Evolutionary conservation across 1,140 invertebrate genomes (phyloP), one percentile per base, ranked within the genome.

Genomic region (Calosoma granatense): DNA sequence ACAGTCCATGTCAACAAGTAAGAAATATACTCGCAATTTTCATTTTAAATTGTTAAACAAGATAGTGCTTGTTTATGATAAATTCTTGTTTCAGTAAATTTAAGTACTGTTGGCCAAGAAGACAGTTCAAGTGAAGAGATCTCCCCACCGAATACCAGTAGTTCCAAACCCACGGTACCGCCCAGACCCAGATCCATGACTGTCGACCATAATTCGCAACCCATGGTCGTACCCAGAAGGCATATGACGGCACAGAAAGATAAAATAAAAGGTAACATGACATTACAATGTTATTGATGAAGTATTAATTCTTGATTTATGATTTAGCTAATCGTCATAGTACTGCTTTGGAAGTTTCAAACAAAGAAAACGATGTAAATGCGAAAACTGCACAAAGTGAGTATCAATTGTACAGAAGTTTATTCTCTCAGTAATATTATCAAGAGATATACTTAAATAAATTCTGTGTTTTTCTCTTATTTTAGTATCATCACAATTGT

Each of bases 101-200:
- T 87, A 60, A 81, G 79, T 63, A 77, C 79, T 66, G 76, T 79
- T 41, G 81, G 77, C 57, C 83, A 85, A 59, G 87, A 90, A 67
- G 87, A 89, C 71, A 63, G 66, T 86, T 87, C 26, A 64, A 87
- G 85, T 1, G 84, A 85, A 72, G 86, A 88, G 60, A 74, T 76
- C 19, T 77, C 72, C 20, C 75, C 71, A 19, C 73, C 74, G 43
- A 72, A 76, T 56, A 71, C 71, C 51, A 75, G 76, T 59, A 71
- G 70, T 21, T 73, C 71, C 57, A 83, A 82, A 65, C 79, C 81
- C 11, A 74, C 75, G 39, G 76, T 82, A 30, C 78, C 81, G 51
- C 81, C 82, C 3, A 71, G 84, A 57, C 80, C 82, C 9, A 72
- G 78, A 57, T 74, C 70, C 59, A 73, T 72, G 58, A 71, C 64